Conservation (phyloP, 1,140 invertebrate genomes). For the Ostrea denselamellosa region DNA sequence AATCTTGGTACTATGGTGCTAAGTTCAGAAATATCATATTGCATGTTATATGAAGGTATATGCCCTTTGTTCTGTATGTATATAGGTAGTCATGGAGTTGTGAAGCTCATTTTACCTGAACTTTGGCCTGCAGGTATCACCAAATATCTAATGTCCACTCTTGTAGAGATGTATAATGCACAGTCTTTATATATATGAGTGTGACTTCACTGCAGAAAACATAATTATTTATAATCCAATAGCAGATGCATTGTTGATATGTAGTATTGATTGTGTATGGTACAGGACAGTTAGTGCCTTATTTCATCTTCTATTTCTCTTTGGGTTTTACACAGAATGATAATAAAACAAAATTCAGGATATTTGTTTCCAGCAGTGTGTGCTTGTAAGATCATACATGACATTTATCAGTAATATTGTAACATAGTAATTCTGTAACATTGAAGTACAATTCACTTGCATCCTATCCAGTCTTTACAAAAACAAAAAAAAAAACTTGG, state of each 20-base stretch:
- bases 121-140: conserved; percentile 49
- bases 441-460: no score
- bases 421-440: no score
- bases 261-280: no score
- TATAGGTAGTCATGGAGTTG: conserved; percentile 41
- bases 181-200: neutral
- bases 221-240: neutral
- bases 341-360: no score
- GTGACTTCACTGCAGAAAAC: neutral
- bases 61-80: neutral
- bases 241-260: neutral
- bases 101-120: conserved; percentile 52
- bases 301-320: no score
- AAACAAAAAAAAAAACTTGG: no score
- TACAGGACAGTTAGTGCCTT: no score
- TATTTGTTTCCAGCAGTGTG: no score
- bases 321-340: no score
- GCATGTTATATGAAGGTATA: neutral
- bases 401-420: no score
- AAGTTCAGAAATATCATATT: neutral
- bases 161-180: neutral
- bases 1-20: neutral
- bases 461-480: no score
- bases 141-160: neutral
- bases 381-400: no score